Evolutionary conservation across 2,113 vertebrate genomes (phyloP).

Genomic region (Melierax canorus): DNA sequence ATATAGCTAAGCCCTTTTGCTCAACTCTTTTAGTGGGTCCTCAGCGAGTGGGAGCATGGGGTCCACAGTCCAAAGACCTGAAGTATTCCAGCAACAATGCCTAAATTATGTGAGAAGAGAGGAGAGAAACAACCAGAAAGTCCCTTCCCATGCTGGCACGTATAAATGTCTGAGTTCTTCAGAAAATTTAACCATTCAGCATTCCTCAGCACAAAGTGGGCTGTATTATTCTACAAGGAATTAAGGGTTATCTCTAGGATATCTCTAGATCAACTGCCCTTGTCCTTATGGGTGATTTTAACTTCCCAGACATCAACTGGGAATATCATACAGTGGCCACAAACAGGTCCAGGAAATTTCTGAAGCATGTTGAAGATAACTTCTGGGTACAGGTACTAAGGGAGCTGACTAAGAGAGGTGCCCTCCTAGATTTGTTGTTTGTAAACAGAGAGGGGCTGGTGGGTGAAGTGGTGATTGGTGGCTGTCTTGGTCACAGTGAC

Average conservation of each 20-base stretch:
- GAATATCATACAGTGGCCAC: neutral
- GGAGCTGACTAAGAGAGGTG: no score
- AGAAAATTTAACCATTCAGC: neutral
- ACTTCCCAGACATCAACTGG: neutral
- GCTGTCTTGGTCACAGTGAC: no score
- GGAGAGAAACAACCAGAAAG: neutral
- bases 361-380: no score
- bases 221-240: neutral
- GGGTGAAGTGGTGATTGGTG: no score
- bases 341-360: no score
- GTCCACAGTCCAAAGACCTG: neutral
- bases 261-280: neutral
- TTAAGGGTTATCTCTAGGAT: neutral
- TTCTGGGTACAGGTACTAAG: no score
- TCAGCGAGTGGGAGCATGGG: neutral
- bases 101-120: neutral
- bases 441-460: no score
- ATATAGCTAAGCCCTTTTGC: neutral
- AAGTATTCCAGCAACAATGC: neutral
- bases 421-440: no score
- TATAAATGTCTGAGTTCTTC: neutral
- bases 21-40: neutral
- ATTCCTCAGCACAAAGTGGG: neutral
- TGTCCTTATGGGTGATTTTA: neutral
- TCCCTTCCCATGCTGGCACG: fast-evolving